Conservation (phyloP, 2,113 vertebrate species). For the Neodontobutis hainanensis region DNA sequence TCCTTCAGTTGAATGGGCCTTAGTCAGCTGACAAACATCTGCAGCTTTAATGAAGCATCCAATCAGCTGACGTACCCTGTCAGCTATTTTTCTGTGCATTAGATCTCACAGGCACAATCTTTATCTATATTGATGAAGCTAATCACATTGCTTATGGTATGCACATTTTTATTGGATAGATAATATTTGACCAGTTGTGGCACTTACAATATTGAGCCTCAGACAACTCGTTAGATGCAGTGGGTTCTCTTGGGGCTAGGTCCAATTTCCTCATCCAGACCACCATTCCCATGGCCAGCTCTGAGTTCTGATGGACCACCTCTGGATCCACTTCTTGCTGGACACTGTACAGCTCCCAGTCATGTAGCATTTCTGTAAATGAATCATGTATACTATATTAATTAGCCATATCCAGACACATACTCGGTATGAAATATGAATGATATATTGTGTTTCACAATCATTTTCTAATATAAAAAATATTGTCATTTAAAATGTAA, state of each 20-base stretch:
- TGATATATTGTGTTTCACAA: too few relatives aligned
- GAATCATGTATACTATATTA: constrained; percentile 11
- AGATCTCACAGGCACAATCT: too few relatives aligned
- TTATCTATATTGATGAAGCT: too few relatives aligned
- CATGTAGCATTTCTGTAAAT: constrained; percentile 86
- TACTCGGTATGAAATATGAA: background rate
- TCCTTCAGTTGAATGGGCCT: background rate
- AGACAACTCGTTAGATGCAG: constrained; percentile 79
- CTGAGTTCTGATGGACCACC: constrained; percentile 76
- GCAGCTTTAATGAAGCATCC: background rate
- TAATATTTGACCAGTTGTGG: background rate
- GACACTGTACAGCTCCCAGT: constrained; percentile 87
- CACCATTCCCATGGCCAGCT: constrained; percentile 81
- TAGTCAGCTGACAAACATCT: background rate
- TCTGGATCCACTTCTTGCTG: constrained; percentile 84
- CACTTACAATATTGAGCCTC: constrained; percentile 84
- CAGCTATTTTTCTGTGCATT: background rate
- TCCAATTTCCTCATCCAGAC: constrained; percentile 80
- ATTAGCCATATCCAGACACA: constrained; percentile 8
- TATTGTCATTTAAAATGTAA: too few relatives aligned
- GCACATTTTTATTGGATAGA: too few relatives aligned
- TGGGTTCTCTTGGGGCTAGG: constrained; percentile 78
- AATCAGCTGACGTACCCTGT: background rate
- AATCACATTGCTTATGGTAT: too few relatives aligned
- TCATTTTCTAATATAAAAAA: too few relatives aligned